These are phyloP conservation scores for Erythrocercus mccallii DNA, from an alignment of 2,113 vertebrate species.

Conservation along the genomic window DNA sequence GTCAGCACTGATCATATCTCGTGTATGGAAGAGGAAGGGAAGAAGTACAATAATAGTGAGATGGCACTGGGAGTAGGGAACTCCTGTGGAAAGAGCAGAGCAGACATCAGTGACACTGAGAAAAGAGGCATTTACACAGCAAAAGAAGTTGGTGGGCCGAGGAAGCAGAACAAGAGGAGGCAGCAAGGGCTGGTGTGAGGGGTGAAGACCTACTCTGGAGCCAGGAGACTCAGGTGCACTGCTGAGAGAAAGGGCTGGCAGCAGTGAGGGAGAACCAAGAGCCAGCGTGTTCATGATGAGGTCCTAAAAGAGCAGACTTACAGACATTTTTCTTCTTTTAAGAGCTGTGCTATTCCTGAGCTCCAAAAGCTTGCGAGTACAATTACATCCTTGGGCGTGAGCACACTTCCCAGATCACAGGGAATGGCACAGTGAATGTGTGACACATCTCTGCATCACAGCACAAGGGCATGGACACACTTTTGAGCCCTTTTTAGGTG, in stretches of 20 bases:
- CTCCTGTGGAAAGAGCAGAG: neutral
- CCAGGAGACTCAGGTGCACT: neutral
- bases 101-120: neutral
- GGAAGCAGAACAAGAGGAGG: neutral
- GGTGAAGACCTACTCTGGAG: neutral
- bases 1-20: rapidly evolving
- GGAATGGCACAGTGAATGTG: neutral
- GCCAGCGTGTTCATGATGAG: neutral
- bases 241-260: neutral
- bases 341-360: neutral
- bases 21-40: neutral
- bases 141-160: rapidly evolving
- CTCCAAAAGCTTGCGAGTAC: neutral
- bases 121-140: neutral
- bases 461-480: no score
- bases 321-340: neutral
- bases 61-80: neutral
- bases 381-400: neutral
- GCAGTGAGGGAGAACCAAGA: no score
- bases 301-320: neutral
- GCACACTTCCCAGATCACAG: neutral
- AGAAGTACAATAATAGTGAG: neutral
- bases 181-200: neutral
- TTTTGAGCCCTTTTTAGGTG: neutral
- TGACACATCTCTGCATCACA: neutral